These are phyloP conservation scores for Hystrix cristata DNA, from an alignment of 2,113 vertebrate genomes.

Conservation along the genomic window DNA sequence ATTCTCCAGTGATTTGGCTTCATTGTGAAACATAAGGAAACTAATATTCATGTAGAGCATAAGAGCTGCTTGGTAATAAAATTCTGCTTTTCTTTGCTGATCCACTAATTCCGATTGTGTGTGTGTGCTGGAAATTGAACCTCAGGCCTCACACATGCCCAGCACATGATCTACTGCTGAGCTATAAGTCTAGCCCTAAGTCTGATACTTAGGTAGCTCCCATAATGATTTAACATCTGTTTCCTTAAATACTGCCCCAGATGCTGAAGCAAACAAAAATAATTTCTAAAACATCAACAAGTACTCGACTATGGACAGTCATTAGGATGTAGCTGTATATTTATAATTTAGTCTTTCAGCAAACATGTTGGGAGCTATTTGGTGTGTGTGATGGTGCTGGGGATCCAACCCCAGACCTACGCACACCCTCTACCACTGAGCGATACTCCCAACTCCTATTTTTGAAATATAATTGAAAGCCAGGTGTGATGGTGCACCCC, in stretches of 20 bases:
- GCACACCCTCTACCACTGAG: background rate
- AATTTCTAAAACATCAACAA: slow-evolving; percentile 23
- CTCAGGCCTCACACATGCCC: background rate
- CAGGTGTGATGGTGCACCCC: background rate
- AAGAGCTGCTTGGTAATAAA: slow-evolving; percentile 53
- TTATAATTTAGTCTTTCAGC: slow-evolving; percentile 19
- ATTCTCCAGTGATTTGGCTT: background rate
- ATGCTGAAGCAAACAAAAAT: slow-evolving; percentile 56
- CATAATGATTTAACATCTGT: background rate
- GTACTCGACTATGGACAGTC: background rate
- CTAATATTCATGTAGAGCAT: background rate
- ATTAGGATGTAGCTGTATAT: background rate
- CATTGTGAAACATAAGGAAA: slow-evolving; percentile 42
- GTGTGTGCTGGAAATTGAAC: background rate
- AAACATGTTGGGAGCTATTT: slow-evolving; percentile 33
- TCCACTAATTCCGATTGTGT: slow-evolving; percentile 31
- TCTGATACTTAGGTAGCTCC: slow-evolving; percentile 3
- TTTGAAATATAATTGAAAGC: slow-evolving; percentile 29
- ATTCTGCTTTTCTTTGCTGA: background rate
- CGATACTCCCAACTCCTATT: background rate
- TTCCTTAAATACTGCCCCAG: slow-evolving; percentile 31
- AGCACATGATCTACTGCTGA: background rate
- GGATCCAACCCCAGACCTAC: background rate
- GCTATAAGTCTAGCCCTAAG: background rate
- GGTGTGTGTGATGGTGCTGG: background rate